Conservation (phyloP, 2,113 vertebrate genomes). For the Strigops habroptila region DNA sequence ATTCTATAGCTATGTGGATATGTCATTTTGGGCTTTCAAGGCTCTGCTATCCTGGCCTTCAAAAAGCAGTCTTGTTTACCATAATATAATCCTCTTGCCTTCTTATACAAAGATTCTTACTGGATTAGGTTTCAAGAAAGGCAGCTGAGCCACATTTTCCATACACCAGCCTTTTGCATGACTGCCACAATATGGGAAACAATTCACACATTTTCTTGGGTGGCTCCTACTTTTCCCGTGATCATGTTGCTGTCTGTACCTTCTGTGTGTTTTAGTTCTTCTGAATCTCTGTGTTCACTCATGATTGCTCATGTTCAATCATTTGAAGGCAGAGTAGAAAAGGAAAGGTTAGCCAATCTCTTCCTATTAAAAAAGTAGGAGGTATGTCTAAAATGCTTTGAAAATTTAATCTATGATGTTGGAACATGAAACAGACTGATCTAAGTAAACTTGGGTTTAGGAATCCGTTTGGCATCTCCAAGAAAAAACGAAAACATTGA, state of each 20-base stretch:
- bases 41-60: neutral
- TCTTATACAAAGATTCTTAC: neutral
- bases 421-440: neutral
- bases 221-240: neutral
- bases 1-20: neutral
- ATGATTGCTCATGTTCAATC: neutral
- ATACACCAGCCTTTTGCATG: neutral
- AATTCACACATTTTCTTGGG: slow-evolving; percentile 6
- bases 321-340: neutral
- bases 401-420: neutral
- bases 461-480: neutral
- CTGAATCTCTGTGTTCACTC: neutral
- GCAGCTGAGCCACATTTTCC: slow-evolving; percentile 4
- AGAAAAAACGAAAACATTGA: neutral
- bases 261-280: neutral
- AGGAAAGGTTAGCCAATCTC: neutral
- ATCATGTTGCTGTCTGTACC: neutral
- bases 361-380: neutral
- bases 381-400: neutral
- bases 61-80: neutral
- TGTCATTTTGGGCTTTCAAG: neutral
- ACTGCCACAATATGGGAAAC: neutral
- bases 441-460: neutral
- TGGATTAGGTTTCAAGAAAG: neutral
- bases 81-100: neutral